Conservation (phyloP, 1,140 invertebrate genomes). For the Calliphora vicina region DNA sequence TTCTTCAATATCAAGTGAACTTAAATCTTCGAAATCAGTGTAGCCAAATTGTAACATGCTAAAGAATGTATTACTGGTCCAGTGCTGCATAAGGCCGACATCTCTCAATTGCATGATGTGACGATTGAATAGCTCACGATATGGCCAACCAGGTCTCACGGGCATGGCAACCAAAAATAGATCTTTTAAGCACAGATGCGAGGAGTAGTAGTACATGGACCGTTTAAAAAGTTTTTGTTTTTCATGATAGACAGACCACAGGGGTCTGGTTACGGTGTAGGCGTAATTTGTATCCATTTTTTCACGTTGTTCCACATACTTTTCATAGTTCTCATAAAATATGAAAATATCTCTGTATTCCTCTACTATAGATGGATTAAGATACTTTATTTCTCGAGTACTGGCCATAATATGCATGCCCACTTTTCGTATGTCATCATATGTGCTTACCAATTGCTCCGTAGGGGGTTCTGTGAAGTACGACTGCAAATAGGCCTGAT, state of each 20-base stretch:
- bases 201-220: slow-evolving; percentile 9
- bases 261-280: not conserved
- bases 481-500: slow-evolving; percentile 36
- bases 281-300: slow-evolving; percentile 1
- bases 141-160: not conserved
- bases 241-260: not conserved
- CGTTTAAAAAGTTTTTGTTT: slow-evolving; percentile 1
- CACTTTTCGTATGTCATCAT: slow-evolving; percentile 22
- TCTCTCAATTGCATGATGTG: not conserved
- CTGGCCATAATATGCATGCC: not conserved
- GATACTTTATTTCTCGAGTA: not conserved
- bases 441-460: not conserved
- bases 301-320: not conserved
- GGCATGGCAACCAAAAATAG: not conserved
- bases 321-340: not conserved
- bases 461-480: slow-evolving; percentile 14
- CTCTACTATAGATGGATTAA: not conserved
- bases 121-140: not conserved
- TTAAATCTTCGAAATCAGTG: not conserved
- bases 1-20: not conserved
- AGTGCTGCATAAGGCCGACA: slow-evolving; percentile 10
- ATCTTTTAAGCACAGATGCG: not conserved
- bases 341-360: not conserved
- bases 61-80: slow-evolving; percentile 4
- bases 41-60: not conserved